Conservation (phyloP, 1,140 invertebrate genomes). For the Cotesia glomerata region DNA sequence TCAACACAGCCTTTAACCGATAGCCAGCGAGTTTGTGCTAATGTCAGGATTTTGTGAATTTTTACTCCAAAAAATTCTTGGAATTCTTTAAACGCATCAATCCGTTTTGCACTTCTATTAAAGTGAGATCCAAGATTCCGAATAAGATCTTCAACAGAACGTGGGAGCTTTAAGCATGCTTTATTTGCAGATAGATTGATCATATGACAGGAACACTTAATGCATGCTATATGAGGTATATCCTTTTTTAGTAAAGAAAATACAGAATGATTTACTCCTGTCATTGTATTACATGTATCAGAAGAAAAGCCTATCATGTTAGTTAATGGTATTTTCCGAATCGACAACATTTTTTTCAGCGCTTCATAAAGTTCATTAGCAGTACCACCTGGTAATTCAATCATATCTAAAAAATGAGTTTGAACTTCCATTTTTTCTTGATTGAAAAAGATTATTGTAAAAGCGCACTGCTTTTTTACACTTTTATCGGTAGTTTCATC, state of each 20-base stretch:
- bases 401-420: slow-evolving; percentile 33
- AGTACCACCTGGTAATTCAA: slow-evolving; percentile 30
- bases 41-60: slow-evolving; percentile 49
- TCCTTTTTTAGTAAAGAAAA: slow-evolving; percentile 39
- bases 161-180: slow-evolving; percentile 47
- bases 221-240: slow-evolving; percentile 38
- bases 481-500: slow-evolving; percentile 34
- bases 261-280: slow-evolving; percentile 47
- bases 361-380: slow-evolving; percentile 30
- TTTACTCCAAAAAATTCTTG: slow-evolving; percentile 47
- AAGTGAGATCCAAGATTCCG: slow-evolving; percentile 47
- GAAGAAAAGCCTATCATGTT: slow-evolving; percentile 49
- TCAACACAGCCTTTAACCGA: slow-evolving; percentile 51
- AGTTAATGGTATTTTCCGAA: slow-evolving; percentile 34
- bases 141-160: slow-evolving; percentile 30
- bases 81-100: slow-evolving; percentile 47
- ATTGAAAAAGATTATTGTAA: slow-evolving; percentile 35
- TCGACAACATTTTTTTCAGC: slow-evolving; percentile 30
- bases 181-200: slow-evolving; percentile 43
- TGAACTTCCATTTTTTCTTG: background rate
- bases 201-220: slow-evolving; percentile 53
- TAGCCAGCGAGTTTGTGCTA: slow-evolving; percentile 49
- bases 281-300: slow-evolving; percentile 52
- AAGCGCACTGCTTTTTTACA: slow-evolving; percentile 32
- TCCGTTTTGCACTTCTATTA: slow-evolving; percentile 42